Base-by-base conservation (phyloP, 37 sponge, comb jelly and placozoan species). In the Cladorhizidae sp. region DNA sequence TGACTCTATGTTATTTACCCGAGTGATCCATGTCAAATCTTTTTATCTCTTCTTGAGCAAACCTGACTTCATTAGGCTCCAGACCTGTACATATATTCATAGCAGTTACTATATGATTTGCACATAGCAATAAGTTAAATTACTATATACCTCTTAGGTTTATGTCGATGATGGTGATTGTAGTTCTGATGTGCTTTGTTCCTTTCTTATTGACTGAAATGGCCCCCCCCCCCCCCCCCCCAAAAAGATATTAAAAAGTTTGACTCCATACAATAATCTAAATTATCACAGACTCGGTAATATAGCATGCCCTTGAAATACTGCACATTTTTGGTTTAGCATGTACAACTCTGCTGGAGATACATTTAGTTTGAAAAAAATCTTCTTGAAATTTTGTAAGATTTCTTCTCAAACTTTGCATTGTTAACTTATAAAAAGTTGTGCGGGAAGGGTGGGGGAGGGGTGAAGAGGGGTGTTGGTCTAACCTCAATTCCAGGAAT, bases 121-220 rank as follows among this genome's bases (percentile, higher is more conserved):
- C 32, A 25, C 7, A 14, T 26, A 12, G 12, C 25, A 21, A 33
- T 49, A 23, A 25, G 74, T 26, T 39, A 69, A 14, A 42, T 49
- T 49, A 11, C 15, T 25, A 36, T 28, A 26, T 67, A 90, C 91
- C 91, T 90, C 91, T 75, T 18, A 90, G 55, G 49, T 90, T 90
- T 26, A 77, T 85, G 38, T 84, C 64, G 2, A 82, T 77, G 1
- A 90, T 73, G 9, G 75, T 90, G 32, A 64, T 90, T 36, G 32
- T 76, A n/a, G 80, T 73, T 1, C 77, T 77, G 31, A 75, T 29
- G 23, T 81, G 77, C 70, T 85, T 90, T 17, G 75, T 90, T 0
- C 50, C 86, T 63, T 61, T 85, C 58, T 81, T 90, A 82, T 90
- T 85, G 15, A 84, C 84, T 84, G 56, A 1, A 63, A n/a, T n/a